Conservation (phyloP, 2,888 invertebrate genomes). For the Petrolisthes manimaculis region DNA sequence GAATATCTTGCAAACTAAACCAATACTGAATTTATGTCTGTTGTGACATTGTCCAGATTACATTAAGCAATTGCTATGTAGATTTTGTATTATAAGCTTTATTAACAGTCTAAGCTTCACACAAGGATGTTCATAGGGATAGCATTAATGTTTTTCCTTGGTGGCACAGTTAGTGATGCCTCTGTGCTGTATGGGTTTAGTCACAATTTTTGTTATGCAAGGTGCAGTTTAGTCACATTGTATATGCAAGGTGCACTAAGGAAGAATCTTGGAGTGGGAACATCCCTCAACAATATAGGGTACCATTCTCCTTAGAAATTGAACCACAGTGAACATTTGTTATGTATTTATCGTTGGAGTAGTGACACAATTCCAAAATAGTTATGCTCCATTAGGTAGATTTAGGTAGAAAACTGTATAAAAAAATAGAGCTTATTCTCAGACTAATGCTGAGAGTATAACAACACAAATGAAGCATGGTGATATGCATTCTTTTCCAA, state of each 20-base stretch:
- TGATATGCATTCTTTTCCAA: slow-evolving; percentile 58
- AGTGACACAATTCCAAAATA: slow-evolving; percentile 53
- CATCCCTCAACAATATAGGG: no score
- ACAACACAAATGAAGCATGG: slow-evolving; percentile 58
- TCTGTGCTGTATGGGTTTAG: background rate
- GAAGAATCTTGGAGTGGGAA: background rate
- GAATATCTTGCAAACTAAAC: no score
- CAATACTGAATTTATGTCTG: no score
- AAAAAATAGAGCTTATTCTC: slow-evolving; percentile 59
- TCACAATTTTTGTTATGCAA: background rate
- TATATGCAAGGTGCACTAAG: background rate
- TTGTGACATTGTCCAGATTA: no score
- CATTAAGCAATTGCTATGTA: no score
- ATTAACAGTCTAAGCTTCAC: background rate
- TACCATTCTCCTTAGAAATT: background rate
- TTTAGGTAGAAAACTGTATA: slow-evolving; percentile 60
- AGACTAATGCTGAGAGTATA: slow-evolving; percentile 47
- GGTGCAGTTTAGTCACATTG: background rate
- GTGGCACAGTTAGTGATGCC: background rate
- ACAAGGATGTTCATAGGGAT: background rate
- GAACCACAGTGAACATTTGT: slow-evolving; percentile 35
- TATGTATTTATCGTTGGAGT: slow-evolving; percentile 36
- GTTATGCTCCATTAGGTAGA: slow-evolving; percentile 56
- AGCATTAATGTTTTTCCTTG: background rate
- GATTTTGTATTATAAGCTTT: no score